Evolutionary conservation across 2,888 invertebrate species (phyloP).

Genomic region (Lasioglossum calceatum): DNA sequence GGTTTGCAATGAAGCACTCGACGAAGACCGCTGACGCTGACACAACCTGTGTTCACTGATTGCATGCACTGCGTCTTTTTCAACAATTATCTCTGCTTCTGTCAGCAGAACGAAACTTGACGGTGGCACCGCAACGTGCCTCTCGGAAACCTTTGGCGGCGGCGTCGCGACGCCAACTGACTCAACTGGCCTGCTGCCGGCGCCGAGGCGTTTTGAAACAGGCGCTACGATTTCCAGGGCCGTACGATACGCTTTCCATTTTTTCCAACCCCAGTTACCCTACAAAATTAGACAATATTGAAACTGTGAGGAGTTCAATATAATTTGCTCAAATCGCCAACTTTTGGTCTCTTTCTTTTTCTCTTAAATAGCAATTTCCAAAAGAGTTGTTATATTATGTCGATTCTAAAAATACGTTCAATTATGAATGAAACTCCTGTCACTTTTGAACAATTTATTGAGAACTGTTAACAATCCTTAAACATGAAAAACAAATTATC

Average conservation of each 20-base stretch:
- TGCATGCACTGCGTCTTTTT: slow-evolving; percentile 26
- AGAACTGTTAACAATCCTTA: too few relatives aligned
- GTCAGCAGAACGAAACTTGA: slow-evolving; percentile 10
- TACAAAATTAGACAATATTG: neutral
- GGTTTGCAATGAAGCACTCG: too few relatives aligned
- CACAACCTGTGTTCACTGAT: slow-evolving; percentile 20
- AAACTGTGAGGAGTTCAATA: neutral
- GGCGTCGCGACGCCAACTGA: slow-evolving; percentile 81
- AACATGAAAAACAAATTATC: neutral
- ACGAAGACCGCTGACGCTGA: neutral
- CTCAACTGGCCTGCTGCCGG: slow-evolving; percentile 52
- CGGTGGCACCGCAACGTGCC: slow-evolving; percentile 30
- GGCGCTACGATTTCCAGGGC: slow-evolving; percentile 63
- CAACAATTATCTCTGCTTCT: slow-evolving; percentile 29
- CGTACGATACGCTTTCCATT: slow-evolving; percentile 40
- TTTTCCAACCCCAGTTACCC: neutral
- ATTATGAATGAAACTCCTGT: too few relatives aligned
- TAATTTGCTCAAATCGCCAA: neutral
- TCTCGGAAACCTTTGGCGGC: slow-evolving; percentile 68
- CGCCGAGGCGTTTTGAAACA: slow-evolving; percentile 62
- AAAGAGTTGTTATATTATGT: too few relatives aligned
- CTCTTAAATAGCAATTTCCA: too few relatives aligned
- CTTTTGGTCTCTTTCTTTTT: too few relatives aligned
- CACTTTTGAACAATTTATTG: too few relatives aligned
- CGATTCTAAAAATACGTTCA: too few relatives aligned